Conservation (phyloP, 2,888 invertebrate genomes). For the Antheraea assamensis region DNA sequence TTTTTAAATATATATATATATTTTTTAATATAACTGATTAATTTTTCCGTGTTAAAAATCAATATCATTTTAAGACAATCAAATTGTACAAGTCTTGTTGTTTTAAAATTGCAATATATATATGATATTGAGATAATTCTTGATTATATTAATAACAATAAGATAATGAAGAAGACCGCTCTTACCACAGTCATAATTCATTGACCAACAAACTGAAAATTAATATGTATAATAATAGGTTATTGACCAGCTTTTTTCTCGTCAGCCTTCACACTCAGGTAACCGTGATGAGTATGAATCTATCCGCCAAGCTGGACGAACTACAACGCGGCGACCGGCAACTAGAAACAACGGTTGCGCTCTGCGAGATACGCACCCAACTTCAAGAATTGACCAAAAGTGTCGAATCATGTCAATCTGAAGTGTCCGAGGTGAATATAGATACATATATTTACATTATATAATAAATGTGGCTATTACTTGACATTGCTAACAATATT, state of each 20-base stretch:
- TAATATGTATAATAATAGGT: constrained; percentile 8
- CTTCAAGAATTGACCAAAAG: constrained; percentile 96
- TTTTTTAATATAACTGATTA: background rate
- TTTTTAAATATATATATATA: background rate
- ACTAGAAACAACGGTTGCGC: constrained; percentile 95
- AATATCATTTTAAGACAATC: background rate
- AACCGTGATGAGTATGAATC: constrained; percentile 98
- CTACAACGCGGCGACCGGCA: constrained; percentile 94
- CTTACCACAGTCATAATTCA: background rate
- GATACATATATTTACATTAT: background rate
- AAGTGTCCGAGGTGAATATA: constrained; percentile 89
- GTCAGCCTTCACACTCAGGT: constrained; percentile 97
- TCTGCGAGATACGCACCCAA: constrained; percentile 96
- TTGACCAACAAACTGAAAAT: background rate
- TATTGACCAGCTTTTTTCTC: constrained; percentile 34
- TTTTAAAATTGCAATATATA: background rate
- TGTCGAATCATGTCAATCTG: constrained; percentile 97
- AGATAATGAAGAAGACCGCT: background rate
- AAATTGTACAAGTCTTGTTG: constrained; percentile 10
- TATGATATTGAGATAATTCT: background rate
- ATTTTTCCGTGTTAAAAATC: background rate
- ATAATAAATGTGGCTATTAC: background rate
- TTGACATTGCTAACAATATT: background rate
- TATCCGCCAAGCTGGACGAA: constrained; percentile 96
- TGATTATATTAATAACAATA: background rate